These are phyloP conservation scores for Rotaria sp. DNA, from an alignment of 2,888 invertebrate species.

Conservation along the genomic window DNA sequence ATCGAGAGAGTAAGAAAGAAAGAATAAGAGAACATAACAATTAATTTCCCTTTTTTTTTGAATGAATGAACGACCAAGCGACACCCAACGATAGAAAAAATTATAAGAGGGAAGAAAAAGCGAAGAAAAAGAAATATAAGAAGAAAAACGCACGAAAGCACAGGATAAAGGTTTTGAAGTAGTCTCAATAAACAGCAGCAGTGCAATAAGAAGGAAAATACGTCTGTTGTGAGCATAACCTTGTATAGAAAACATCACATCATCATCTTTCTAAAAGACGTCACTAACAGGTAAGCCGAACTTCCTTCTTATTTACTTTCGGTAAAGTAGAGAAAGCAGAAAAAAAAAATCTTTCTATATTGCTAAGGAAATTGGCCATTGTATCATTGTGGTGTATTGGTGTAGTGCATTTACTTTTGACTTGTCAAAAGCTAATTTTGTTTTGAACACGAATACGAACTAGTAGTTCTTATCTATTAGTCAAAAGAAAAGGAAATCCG, in stretches of 20 bases:
- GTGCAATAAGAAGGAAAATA: background rate
- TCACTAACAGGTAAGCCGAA: background rate
- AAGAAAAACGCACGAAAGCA: background rate
- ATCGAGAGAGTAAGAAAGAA: background rate
- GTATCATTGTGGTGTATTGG: background rate
- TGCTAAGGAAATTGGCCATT: background rate
- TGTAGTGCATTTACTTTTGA: background rate
- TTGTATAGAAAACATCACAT: background rate
- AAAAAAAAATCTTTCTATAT: background rate
- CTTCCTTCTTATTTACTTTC: background rate
- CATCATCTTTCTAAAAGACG: background rate
- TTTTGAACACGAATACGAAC: background rate
- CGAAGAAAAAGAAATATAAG: background rate
- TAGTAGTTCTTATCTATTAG: background rate
- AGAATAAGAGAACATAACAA: background rate
- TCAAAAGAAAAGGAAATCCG: background rate
- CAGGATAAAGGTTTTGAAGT: background rate
- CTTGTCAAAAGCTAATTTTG: background rate
- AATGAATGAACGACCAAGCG: background rate
- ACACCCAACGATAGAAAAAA: background rate
- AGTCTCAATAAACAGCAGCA: background rate
- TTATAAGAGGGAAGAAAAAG: background rate
- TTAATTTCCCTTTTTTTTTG: conserved; percentile 9
- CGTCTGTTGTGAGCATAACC: background rate
- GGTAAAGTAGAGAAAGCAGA: background rate